phyloP scores from a whole-genome alignment of 2,797 vertebrate genomes.

The Pogoniulus pusillus region DNA sequence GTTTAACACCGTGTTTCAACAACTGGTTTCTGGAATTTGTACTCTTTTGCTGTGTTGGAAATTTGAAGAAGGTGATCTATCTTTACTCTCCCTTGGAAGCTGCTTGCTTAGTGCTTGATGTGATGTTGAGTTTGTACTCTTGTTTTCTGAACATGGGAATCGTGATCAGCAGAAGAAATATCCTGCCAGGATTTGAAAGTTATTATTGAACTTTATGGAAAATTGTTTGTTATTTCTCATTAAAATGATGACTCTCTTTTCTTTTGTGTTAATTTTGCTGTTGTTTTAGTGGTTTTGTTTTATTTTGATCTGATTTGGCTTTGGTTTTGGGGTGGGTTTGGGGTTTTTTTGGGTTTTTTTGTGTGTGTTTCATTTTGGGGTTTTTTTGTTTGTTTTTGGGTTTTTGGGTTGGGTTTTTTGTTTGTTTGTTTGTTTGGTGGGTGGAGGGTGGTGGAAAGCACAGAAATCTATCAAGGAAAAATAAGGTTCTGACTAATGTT shows the following conservation, averaged over 20 bases:
- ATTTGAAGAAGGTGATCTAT: slow-evolving; percentile 1
- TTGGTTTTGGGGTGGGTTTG: no score
- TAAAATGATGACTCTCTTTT: background rate
- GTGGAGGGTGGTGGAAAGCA: background rate
- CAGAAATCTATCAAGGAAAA: background rate
- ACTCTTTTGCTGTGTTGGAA: background rate
- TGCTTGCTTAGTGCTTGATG: background rate
- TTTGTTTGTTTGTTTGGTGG: no score
- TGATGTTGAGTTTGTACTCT: background rate
- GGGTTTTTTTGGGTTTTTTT: background rate
- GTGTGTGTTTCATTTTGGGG: background rate
- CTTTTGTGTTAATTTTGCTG: background rate
- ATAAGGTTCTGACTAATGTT: background rate
- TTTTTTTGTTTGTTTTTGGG: background rate
- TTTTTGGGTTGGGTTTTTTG: no score
- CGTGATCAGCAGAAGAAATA: background rate
- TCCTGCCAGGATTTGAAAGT: background rate
- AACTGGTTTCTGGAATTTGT: slow-evolving; percentile 27
- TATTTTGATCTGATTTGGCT: background rate
- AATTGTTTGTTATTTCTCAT: background rate
- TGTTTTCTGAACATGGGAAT: background rate
- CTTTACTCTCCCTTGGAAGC: background rate
- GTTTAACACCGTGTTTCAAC: slow-evolving; percentile 8
- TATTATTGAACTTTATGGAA: background rate
- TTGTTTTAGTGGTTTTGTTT: background rate